Percentiles rank a stretch among this genome's conserved stretches.
phyloP scores from a whole-genome alignment of 2,888 invertebrate species.

The Boloria selene region DNA sequence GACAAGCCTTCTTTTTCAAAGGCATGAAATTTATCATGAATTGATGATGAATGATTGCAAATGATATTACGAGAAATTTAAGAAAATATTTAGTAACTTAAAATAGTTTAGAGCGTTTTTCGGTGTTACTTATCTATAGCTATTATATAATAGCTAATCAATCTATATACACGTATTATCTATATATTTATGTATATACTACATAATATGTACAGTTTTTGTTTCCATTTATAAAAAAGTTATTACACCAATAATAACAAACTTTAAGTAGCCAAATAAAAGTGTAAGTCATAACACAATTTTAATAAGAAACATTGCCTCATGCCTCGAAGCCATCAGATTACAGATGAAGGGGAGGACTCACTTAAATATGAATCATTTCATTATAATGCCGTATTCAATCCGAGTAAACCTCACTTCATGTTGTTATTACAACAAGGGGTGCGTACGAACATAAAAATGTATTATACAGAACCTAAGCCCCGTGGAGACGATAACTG shows the following conservation, averaged over 20 bases:
- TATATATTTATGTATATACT: no score
- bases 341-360: conserved; percentile 74
- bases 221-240: background rate
- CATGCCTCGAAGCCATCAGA: conserved; percentile 75
- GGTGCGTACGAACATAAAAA: conserved; percentile 74
- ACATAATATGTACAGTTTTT: background rate
- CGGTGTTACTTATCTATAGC: no score
- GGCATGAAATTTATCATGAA: no score
- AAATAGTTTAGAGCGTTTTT: no score
- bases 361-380: conserved; percentile 83
- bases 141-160: no score
- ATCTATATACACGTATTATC: no score
- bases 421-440: conserved; percentile 76
- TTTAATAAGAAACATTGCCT: conserved; percentile 81
- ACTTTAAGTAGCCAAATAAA: conserved; percentile 32
- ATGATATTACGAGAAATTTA: no score
- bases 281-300: conserved; percentile 71
- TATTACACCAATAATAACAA: background rate
- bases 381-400: conserved; percentile 82
- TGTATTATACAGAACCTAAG: conserved; percentile 70
- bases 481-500: conserved; percentile 81
- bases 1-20: no score
- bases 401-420: conserved; percentile 80
- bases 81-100: no score
- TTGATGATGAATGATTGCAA: no score